Evolutionary conservation across 2,113 vertebrate genomes (phyloP).

Genomic region (Leptobrachium ailaonicum): DNA sequence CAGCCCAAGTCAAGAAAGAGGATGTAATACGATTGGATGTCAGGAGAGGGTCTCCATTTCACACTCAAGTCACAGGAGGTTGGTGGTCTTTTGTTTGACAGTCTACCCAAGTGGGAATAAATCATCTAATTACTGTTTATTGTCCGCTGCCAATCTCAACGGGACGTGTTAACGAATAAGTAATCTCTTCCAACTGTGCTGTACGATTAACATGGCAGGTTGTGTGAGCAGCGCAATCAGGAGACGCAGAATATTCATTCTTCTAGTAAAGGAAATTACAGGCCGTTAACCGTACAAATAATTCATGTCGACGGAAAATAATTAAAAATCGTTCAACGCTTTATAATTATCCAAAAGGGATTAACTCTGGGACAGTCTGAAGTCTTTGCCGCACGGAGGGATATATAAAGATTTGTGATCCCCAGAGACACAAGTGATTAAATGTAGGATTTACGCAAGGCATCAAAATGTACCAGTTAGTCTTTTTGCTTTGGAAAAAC

Average conservation of each 20-base stretch:
- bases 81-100: slow-evolving; percentile 16
- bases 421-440: too few relatives aligned
- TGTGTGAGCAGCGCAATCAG: not conserved
- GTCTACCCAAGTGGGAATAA: slow-evolving; percentile 2
- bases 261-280: not conserved
- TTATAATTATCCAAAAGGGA: too few relatives aligned
- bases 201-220: not conserved
- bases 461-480: too few relatives aligned
- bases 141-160: slow-evolving; percentile 6
- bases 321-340: not conserved
- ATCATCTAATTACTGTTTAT: slow-evolving; percentile 27
- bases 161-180: not conserved
- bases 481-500: too few relatives aligned
- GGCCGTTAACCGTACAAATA: not conserved
- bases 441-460: too few relatives aligned
- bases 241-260: not conserved
- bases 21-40: too few relatives aligned
- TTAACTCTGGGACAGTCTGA: too few relatives aligned
- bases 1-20: too few relatives aligned
- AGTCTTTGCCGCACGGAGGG: too few relatives aligned
- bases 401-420: too few relatives aligned
- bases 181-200: slow-evolving; percentile 35
- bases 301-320: not conserved
- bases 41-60: not conserved
- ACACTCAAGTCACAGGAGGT: not conserved